Percentiles rank a stretch among this genome's conserved stretches.
These are phyloP conservation scores for Thamnophis elegans DNA, from an alignment of 2,797 vertebrate genomes.

Conservation along the genomic window DNA sequence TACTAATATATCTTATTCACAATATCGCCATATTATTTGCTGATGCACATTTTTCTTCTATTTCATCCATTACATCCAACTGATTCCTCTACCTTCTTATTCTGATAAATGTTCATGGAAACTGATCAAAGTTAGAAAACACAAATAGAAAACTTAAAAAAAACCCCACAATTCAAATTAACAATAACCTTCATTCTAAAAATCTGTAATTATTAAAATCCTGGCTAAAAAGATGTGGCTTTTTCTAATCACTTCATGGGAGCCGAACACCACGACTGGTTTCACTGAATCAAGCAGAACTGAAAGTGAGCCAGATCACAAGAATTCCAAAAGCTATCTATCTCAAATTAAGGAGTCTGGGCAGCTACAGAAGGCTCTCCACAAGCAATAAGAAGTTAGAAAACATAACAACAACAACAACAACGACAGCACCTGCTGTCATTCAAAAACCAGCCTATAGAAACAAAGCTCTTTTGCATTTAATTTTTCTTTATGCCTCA, in stretches of 20 bases:
- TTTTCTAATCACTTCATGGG: background rate
- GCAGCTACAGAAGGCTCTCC: no score
- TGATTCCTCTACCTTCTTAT: background rate
- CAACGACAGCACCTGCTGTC: background rate
- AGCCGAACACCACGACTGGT: background rate
- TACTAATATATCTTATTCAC: background rate
- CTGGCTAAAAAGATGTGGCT: background rate
- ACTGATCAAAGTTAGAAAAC: background rate
- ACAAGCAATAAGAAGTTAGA: background rate
- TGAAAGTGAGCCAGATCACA: background rate
- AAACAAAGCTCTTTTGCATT: background rate
- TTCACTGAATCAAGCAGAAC: background rate
- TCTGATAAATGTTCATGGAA: background rate
- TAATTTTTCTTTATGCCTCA: background rate
- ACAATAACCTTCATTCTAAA: background rate
- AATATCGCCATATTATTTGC: background rate
- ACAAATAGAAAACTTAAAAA: background rate
- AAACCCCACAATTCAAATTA: background rate
- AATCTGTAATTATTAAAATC: background rate
- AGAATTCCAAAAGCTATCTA: background rate
- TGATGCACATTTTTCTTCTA: background rate
- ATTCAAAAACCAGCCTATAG: background rate
- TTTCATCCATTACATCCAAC: background rate
- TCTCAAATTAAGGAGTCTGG: no score
- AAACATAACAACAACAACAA: background rate